Conservation (phyloP, 2,113 vertebrate genomes). For the Pao palembangensis region DNA sequence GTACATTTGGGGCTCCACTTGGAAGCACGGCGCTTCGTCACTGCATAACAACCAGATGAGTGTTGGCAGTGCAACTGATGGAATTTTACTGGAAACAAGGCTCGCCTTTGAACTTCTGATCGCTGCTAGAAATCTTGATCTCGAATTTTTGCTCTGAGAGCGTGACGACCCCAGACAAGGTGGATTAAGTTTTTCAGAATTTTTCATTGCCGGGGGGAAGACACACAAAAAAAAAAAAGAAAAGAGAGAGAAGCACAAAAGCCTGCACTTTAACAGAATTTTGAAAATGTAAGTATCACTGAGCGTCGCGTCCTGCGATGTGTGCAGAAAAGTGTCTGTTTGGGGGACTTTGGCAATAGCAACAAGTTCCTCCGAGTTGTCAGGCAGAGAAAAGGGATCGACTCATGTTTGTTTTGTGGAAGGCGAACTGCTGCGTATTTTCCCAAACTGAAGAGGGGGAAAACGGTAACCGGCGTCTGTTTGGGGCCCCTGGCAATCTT, state of each 20-base stretch:
- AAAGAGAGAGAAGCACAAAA: constrained; percentile 6
- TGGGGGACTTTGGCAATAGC: constrained; percentile 68
- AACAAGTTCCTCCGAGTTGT: constrained; percentile 86
- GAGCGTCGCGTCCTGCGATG: constrained; percentile 21
- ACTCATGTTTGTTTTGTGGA: constrained; percentile 61
- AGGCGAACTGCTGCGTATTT: constrained; percentile 65
- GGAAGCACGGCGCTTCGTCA: constrained; percentile 77
- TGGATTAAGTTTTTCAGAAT: constrained; percentile 61
- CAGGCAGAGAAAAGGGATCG: constrained; percentile 62
- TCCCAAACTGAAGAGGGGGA: constrained; percentile 36
- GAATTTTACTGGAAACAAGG: constrained; percentile 80
- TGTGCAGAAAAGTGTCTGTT: neutral
- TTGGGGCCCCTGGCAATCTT: neutral
- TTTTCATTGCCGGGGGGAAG: constrained; percentile 14
- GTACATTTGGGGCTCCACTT: constrained; percentile 78
- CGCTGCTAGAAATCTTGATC: too few relatives aligned
- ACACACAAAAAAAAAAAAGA: neutral
- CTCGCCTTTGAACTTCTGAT: constrained; percentile 67
- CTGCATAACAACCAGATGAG: constrained; percentile 80
- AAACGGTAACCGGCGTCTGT: constrained; percentile 38
- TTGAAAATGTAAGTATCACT: constrained; percentile 70
- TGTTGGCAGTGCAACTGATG: constrained; percentile 76
- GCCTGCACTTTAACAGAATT: constrained; percentile 52
- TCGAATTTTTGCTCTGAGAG: too few relatives aligned
- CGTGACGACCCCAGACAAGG: constrained; percentile 43